Evolutionary conservation across 2,888 invertebrate species (phyloP), one percentile per base, ranked within the genome.

Genomic region (Acholoe squamosa): DNA sequence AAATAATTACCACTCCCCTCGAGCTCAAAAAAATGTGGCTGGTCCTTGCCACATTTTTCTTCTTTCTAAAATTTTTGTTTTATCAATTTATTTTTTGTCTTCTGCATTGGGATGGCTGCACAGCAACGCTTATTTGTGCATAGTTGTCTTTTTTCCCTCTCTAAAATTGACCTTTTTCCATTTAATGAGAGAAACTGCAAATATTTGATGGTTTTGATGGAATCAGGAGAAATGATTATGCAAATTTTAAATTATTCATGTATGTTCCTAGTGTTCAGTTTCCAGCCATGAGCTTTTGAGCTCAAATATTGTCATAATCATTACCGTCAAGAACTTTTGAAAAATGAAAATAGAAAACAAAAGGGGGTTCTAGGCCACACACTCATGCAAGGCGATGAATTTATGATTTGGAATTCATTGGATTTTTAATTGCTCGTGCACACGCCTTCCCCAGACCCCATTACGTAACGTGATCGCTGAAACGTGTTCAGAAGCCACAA

Each of bases 321-420:
- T n/a, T 61, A 61, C 61, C 61, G n/a, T n/a, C 61, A n/a, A 43
- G 43, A 19, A 10, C 54, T 54, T 54, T 10, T 54, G 54, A 61
- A 61, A 61, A n/a, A n/a, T 7, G 61, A 19, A 19, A 61, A 61
- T 43, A 43, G 43, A 43, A 43, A 43, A 43, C 3, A 43, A 43
- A 43, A 43, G 10, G 43, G 10, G 10, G 43, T n/a, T 43, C 43
- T 43, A 43, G 43, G 43, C 43, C 43, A 43, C 43, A 43, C 43
- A 10, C 43, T 7, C 43, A 43, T 43, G 43, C 43, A 43, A 43
- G 43, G 43, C 10, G 3, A 43, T 43, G 43, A 43, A 61, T 61
- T 19, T 61, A 61, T 14, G 61, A 71, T 71, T 71, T 3, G 71
- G 71, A 71, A n/a, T 71, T 71, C 71, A 71, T 71, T 71, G 19